A percentile compares a stretch with the other conserved stretches of the same genome.
Conservation (phyloP, 1,140 invertebrate genomes). For the Melipona quadrifasciata region DNA sequence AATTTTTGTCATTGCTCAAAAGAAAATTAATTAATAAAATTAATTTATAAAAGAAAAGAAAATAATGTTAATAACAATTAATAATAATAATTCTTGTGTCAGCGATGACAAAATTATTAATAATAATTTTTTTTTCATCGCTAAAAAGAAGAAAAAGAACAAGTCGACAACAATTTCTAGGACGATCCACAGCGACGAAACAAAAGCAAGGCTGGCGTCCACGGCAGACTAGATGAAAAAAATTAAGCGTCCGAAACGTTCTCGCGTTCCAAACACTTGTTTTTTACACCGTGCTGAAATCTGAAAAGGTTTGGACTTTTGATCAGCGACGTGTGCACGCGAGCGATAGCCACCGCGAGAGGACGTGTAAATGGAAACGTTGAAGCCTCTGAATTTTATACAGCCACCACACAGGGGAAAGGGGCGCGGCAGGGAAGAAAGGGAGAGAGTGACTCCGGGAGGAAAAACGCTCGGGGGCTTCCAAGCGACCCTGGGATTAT, state of each 20-base stretch:
- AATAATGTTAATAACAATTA: no score
- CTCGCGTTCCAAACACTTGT: no score
- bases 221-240: neutral
- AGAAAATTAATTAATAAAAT: no score
- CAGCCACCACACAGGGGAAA: neutral
- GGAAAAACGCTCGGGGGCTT: slow-evolving; percentile 66
- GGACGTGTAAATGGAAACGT: slow-evolving; percentile 14
- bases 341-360: neutral
- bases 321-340: neutral
- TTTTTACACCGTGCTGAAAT: neutral
- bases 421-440: no score
- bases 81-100: no score
- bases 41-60: no score
- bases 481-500: slow-evolving; percentile 70
- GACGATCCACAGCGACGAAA: neutral
- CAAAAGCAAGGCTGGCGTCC: neutral
- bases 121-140: no score
- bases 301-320: slow-evolving; percentile 2
- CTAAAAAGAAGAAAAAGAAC: neutral
- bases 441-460: neutral
- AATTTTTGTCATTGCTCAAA: no score
- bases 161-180: neutral
- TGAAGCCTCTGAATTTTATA: slow-evolving; percentile 21
- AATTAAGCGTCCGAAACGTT: slow-evolving; percentile 2
- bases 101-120: no score